Evolutionary conservation across 2,888 invertebrate species (phyloP).

Genomic region (Thereva nobilitata): DNA sequence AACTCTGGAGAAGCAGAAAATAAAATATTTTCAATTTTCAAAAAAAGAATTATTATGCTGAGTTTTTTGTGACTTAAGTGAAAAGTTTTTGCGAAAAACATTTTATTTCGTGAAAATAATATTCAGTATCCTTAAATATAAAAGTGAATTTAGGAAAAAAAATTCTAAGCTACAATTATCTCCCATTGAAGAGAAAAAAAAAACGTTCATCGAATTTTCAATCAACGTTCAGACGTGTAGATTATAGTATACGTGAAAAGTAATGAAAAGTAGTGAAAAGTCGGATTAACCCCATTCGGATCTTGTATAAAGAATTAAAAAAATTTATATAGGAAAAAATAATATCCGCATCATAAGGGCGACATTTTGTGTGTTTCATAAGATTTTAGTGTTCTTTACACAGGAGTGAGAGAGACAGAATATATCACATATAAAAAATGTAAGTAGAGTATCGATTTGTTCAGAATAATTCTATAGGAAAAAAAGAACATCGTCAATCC

Average conservation of each 20-base stretch:
- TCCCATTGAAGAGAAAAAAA: too few species aligned
- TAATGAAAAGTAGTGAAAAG: neutral
- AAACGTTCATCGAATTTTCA: too few species aligned
- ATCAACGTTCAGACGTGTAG: too few species aligned
- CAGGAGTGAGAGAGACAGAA: slow-evolving; percentile 38
- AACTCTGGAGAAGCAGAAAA: slow-evolving; percentile 2
- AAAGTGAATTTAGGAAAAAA: too few species aligned
- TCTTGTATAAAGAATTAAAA: slow-evolving; percentile 4
- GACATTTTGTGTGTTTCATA: slow-evolving; percentile 31
- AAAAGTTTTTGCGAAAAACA: too few species aligned
- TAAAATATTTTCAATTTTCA: slow-evolving; percentile 2
- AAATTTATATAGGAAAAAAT: slow-evolving; percentile 12
- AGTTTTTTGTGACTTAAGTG: too few species aligned
- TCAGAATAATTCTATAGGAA: slow-evolving; percentile 10
- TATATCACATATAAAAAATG: slow-evolving; percentile 40
- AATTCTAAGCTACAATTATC: too few species aligned
- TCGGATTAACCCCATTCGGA: slow-evolving; percentile 6
- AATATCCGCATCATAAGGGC: slow-evolving; percentile 4
- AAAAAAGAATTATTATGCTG: neutral
- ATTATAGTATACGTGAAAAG: too few species aligned
- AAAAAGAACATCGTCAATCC: slow-evolving; percentile 13
- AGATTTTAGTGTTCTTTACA: slow-evolving; percentile 9
- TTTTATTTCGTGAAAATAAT: too few species aligned
- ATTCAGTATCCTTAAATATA: too few species aligned
- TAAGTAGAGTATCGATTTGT: slow-evolving; percentile 42